Conservation (phyloP, 2,113 vertebrate genomes). For the Sturnira hondurensis region DNA sequence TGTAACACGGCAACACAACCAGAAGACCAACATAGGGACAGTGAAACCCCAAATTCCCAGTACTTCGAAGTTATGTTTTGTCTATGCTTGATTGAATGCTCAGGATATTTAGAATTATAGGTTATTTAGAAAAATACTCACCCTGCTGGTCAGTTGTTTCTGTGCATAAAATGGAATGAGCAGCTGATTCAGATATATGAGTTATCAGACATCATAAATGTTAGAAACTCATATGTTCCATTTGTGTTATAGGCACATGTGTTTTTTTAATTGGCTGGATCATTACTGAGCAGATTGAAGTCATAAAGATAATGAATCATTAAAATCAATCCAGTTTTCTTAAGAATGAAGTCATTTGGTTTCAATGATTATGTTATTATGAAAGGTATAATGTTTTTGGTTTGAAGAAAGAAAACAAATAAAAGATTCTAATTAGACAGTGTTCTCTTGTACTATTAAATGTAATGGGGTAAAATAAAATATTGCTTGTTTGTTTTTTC, state of each 20-base stretch:
- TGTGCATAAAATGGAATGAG: background rate
- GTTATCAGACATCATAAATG: too few species aligned
- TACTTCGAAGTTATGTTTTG: background rate
- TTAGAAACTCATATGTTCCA: background rate
- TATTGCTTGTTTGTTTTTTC: background rate
- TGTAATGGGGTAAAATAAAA: constrained; percentile 43
- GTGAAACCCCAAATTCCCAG: background rate
- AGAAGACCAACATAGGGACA: background rate
- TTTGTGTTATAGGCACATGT: background rate
- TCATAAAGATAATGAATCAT: constrained; percentile 50
- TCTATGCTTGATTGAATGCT: background rate
- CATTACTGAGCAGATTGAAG: constrained; percentile 39
- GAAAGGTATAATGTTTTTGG: constrained; percentile 43
- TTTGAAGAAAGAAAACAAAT: constrained; percentile 45
- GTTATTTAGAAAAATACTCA: background rate
- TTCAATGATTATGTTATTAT: constrained; percentile 43
- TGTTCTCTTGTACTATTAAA: constrained; percentile 33
- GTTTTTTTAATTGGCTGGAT: constrained; percentile 36
- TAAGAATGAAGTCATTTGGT: constrained; percentile 45
- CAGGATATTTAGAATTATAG: background rate
- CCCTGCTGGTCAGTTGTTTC: background rate
- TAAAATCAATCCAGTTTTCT: constrained; percentile 38
- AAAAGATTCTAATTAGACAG: constrained; percentile 44
- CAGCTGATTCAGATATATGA: background rate
- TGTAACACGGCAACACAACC: background rate